Evolutionary conservation across 2,797 vertebrate species (phyloP).

Genomic region (Arrhamphus sclerolepis): DNA sequence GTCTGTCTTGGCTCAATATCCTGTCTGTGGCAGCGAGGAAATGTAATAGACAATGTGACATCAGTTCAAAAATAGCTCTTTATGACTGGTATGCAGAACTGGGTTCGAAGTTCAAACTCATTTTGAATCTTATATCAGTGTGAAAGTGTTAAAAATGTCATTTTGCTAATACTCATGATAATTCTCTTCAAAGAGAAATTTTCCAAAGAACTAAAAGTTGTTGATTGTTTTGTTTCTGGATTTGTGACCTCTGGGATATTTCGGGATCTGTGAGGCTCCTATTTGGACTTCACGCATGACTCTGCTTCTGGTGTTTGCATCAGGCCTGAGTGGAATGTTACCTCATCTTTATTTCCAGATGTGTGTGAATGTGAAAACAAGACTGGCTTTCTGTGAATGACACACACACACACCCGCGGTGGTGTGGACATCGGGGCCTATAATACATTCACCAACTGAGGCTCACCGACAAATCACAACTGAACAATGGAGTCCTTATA

Average conservation of each 20-base stretch:
- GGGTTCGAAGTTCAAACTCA: slow-evolving; percentile 51
- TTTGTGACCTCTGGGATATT: slow-evolving; percentile 2
- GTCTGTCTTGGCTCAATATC: slow-evolving; percentile 28
- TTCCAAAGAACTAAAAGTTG: slow-evolving; percentile 7
- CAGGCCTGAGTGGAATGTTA: slow-evolving; percentile 54
- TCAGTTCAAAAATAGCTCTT: slow-evolving; percentile 36
- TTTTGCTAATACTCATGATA: slow-evolving; percentile 6
- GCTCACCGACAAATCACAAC: slow-evolving; percentile 27
- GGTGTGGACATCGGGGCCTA: slow-evolving; percentile 34
- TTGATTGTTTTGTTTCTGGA: not conserved
- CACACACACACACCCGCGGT: slow-evolving; percentile 21
- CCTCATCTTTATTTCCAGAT: slow-evolving; percentile 57
- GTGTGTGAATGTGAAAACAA: slow-evolving; percentile 48
- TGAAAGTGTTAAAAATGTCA: not conserved
- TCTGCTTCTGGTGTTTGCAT: slow-evolving; percentile 47
- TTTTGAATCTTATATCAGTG: slow-evolving; percentile 16
- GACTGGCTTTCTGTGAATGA: slow-evolving; percentile 49
- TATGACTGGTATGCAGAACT: slow-evolving; percentile 18
- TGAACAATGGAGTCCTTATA: slow-evolving; percentile 67
- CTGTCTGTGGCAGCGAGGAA: slow-evolving; percentile 34
- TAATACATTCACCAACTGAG: slow-evolving; percentile 33
- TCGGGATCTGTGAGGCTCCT: slow-evolving; percentile 28
- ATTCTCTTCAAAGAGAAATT: slow-evolving; percentile 1
- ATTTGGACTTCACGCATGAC: slow-evolving; percentile 28
- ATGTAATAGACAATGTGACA: slow-evolving; percentile 22